phyloP scores from a whole-genome alignment of 2,113 vertebrate species.

The Sylvicapra grimmia region DNA sequence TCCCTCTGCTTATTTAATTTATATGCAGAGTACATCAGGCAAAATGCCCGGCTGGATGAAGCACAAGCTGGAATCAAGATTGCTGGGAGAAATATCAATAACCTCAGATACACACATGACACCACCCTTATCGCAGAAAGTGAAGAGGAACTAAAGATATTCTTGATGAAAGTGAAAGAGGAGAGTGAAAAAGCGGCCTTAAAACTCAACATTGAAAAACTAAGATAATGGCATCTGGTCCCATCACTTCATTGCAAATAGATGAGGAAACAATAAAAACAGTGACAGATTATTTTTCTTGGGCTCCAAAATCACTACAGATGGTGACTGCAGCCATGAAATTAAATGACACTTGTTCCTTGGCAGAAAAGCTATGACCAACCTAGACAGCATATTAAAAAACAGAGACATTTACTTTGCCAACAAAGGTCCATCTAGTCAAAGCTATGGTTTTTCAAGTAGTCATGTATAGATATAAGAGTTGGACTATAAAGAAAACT shows the following conservation, averaged over 20 bases:
- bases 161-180: neutral
- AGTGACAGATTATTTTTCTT: neutral
- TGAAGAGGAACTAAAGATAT: neutral
- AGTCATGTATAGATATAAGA: neutral
- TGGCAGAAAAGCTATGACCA: neutral
- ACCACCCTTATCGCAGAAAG: neutral
- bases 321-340: neutral
- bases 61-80: neutral
- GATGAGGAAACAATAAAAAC: neutral
- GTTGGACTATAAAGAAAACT: neutral
- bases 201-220: neutral
- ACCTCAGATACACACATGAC: neutral
- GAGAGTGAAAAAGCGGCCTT: neutral
- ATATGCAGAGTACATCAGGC: neutral
- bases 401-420: neutral
- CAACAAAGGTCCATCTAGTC: neutral
- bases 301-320: neutral
- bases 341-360: neutral
- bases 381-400: neutral
- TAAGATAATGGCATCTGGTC: neutral
- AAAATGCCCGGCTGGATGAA: neutral
- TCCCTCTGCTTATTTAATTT: neutral
- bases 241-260: neutral
- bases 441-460: neutral
- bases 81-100: neutral